Evolutionary conservation across 1,140 invertebrate genomes (phyloP), one percentile per base, ranked within the genome.

Genomic region (Dendroctonus valens): DNA sequence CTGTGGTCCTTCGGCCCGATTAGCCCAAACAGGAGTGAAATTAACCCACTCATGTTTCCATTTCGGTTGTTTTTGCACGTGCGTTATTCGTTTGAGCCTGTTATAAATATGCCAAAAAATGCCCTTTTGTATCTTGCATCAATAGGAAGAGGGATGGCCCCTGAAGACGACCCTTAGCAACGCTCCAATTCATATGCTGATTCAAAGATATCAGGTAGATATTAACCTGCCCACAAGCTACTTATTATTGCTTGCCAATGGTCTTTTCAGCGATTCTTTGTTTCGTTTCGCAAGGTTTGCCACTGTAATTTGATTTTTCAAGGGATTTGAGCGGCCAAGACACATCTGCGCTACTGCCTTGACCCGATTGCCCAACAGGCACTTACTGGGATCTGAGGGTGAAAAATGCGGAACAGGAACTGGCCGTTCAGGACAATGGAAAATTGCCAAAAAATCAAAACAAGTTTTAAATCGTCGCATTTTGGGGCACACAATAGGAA

Each of bases 391-490:
- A 51, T 26, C 38, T 42, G 48, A 41, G 14, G 54, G 55, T 65
- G 44, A 52, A 59, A 57, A 58, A 59, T 59, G 54, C 63, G 55
- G 63, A 59, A 65, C 63, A 52, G 61, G 61, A 64, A 64, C 61
- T 64, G 6, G 3, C 52, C 41, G 40, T 41, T 54, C 7, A 52
- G 9, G 44, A 65, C 41, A 48, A 41, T 48, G 26, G 39, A 40
- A 63, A 65, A 65, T 59, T 59, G 54, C 54, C 63, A 40, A 59
- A 65, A 55, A 65, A 65, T 65, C 46, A 44, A 65, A 65, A 65
- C 63, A 59, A 65, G 63, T 65, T 65, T 65, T 65, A 59, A 65
- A 65, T 51, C 52, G 48, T 65, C 44, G 12, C 9, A 12, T 41
- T 58, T 65, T 59, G 39, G 9, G 7, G 63, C 39, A 59, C 14